These are phyloP conservation scores for Egretta garzetta DNA, from an alignment of 2,113 vertebrate species.

Conservation along the genomic window DNA sequence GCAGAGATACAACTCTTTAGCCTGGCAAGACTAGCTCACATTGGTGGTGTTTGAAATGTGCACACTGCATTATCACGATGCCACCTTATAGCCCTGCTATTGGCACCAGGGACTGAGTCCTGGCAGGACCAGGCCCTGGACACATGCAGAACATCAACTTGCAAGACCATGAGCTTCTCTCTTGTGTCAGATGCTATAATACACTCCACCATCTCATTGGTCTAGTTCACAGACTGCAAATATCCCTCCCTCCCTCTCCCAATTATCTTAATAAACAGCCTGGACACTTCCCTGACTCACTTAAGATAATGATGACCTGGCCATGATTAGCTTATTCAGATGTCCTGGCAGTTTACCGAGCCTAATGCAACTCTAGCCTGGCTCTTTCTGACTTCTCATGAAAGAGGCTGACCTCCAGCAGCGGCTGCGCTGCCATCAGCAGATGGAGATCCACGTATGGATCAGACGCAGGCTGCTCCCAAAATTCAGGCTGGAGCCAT, in stretches of 20 bases:
- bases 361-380: neutral
- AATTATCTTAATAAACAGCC: constrained; percentile 41
- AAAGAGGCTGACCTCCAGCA: neutral
- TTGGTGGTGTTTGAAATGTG: neutral
- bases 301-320: constrained; percentile 38
- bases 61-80: neutral
- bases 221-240: neutral
- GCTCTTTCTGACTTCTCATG: neutral
- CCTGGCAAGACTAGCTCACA: neutral
- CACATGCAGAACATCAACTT: neutral
- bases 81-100: neutral
- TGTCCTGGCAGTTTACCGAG: neutral
- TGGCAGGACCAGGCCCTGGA: neutral
- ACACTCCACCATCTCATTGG: neutral
- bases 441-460: neutral
- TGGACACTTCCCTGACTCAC: constrained; percentile 28
- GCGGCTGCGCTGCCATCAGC: neutral
- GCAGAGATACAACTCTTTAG: neutral
- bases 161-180: neutral
- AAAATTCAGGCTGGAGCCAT: neutral
- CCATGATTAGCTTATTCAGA: constrained; percentile 24
- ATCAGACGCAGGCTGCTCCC: neutral
- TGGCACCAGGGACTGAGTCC: neutral
- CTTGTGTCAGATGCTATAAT: neutral
- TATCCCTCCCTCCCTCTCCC: neutral